These are phyloP conservation scores for Arctocebus calabarensis DNA, from an alignment of 2,797 vertebrate genomes.

Conservation along the genomic window DNA sequence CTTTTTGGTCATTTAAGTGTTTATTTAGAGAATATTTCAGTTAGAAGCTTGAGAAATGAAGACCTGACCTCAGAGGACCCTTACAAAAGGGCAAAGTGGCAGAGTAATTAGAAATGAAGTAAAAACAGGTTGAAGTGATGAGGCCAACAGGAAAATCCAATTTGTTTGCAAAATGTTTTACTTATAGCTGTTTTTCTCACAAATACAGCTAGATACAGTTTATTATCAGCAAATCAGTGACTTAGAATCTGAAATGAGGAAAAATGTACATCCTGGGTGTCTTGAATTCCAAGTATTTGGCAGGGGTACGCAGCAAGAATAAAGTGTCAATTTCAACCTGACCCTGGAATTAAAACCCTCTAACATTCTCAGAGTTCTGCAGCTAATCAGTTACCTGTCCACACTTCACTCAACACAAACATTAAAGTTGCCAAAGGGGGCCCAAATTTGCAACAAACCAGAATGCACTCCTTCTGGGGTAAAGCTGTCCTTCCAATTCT, in stretches of 20 bases:
- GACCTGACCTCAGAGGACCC: neutral
- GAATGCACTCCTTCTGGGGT: neutral
- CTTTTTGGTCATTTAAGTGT: conserved; percentile 12
- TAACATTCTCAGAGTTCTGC: neutral
- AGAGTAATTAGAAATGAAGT: conserved; percentile 50
- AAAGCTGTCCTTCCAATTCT: conserved; percentile 43
- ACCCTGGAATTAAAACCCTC: conserved; percentile 54
- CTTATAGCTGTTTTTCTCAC: conserved; percentile 8
- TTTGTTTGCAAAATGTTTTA: conserved; percentile 5
- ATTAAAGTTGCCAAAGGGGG: conserved; percentile 56
- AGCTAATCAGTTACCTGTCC: conserved; percentile 14
- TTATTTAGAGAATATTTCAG: conserved; percentile 35
- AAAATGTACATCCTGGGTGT: neutral
- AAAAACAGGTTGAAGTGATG: neutral
- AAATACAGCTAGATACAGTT: neutral
- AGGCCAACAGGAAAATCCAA: conserved; percentile 28
- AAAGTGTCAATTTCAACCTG: neutral
- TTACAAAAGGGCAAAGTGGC: neutral
- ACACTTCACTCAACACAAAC: conserved; percentile 45
- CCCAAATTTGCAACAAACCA: neutral
- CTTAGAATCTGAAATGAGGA: conserved; percentile 18
- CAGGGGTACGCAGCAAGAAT: neutral
- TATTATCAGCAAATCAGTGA: neutral
- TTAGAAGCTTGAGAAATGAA: conserved; percentile 28
- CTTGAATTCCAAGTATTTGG: neutral